A percentile compares a stretch with the other conserved stretches of the same genome.
These are phyloP conservation scores for Trochalopteron elliotii DNA, from an alignment of 2,113 vertebrate species.

Conservation along the genomic window DNA sequence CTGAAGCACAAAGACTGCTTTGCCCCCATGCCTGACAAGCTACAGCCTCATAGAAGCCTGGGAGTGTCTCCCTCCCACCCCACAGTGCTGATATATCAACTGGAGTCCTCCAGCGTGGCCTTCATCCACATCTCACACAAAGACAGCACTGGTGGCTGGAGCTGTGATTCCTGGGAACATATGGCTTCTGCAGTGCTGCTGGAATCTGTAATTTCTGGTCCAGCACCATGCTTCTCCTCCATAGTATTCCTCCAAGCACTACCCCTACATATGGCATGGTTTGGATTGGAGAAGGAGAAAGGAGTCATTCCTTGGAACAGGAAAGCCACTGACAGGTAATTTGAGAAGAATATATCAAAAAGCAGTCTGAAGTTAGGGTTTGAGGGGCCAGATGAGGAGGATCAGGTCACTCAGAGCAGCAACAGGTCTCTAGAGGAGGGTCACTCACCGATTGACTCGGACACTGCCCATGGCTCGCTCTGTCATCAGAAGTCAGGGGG, in stretches of 20 bases:
- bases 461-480: slow-evolving; percentile 67
- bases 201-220: background rate
- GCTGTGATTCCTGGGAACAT: background rate
- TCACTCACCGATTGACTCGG: slow-evolving; percentile 68
- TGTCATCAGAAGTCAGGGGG: slow-evolving; percentile 29
- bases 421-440: background rate
- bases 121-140: fast-evolving
- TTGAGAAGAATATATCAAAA: background rate
- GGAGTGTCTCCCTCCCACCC: background rate
- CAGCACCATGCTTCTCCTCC: background rate
- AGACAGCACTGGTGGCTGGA: background rate
- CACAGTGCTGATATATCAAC: background rate
- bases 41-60: background rate
- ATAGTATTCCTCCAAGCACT: background rate
- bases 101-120: background rate
- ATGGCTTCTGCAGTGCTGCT: background rate
- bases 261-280: background rate
- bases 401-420: background rate
- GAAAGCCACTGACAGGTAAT: background rate
- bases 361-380: background rate
- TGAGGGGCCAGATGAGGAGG: background rate
- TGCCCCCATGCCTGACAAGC: background rate
- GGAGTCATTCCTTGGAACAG: background rate
- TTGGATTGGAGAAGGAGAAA: background rate
- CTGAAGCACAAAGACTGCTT: background rate